These are phyloP conservation scores for Cephalophus harveyi DNA, from an alignment of 2,113 vertebrate genomes.

Conservation along the genomic window DNA sequence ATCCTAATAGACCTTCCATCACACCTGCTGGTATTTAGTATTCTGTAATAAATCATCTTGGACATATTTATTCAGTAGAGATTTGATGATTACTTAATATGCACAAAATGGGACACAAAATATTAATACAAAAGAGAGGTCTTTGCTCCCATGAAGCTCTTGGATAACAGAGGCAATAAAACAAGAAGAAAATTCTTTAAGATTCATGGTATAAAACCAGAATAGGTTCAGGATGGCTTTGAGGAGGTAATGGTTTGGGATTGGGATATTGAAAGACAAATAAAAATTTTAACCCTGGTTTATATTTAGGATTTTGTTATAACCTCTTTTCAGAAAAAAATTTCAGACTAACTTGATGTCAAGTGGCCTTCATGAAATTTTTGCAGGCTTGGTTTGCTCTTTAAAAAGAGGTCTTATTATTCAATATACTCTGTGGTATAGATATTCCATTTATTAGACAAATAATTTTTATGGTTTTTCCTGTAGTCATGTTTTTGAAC, in stretches of 20 bases:
- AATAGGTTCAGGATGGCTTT: background rate
- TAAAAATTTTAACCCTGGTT: background rate
- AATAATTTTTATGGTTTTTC: background rate
- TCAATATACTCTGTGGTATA: background rate
- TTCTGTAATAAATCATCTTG: constrained; percentile 7
- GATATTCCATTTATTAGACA: background rate
- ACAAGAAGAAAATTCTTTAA: background rate
- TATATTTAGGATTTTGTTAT: background rate
- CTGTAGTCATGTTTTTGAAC: background rate
- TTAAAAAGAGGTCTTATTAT: background rate
- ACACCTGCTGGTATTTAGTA: background rate
- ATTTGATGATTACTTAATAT: constrained; percentile 36
- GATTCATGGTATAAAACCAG: background rate
- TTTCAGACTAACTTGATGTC: background rate
- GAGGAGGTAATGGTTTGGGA: background rate
- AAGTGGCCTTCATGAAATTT: background rate
- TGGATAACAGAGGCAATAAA: background rate
- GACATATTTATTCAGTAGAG: constrained; percentile 32
- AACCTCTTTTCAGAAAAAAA: background rate
- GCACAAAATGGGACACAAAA: background rate
- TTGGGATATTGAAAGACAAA: background rate
- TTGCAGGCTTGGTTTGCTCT: background rate
- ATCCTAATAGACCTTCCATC: background rate
- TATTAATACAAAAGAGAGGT: background rate
- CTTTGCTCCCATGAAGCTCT: background rate